phyloP scores from a whole-genome alignment of 2,888 invertebrate genomes.

The Tenthredo livida region DNA sequence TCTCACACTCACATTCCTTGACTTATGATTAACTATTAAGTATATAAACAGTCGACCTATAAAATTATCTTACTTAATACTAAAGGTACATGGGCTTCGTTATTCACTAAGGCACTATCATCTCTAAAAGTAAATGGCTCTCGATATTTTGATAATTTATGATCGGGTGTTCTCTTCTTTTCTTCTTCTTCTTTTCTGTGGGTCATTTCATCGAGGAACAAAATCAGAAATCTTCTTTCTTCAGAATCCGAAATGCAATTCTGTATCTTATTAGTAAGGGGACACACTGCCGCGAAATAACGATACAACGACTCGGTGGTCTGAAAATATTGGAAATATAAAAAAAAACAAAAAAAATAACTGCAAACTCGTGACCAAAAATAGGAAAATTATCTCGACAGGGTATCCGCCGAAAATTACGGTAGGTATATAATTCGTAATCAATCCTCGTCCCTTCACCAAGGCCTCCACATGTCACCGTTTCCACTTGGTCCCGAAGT shows the following conservation, averaged over 20 bases:
- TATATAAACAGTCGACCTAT: conserved; percentile 35
- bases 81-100: conserved; percentile 48
- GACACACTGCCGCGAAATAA: not conserved
- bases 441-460: conserved; percentile 74
- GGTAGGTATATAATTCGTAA: not conserved
- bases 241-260: not conserved
- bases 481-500: conserved; percentile 68
- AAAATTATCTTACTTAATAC: conserved; percentile 35
- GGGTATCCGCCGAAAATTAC: not conserved
- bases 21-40: conserved; percentile 14
- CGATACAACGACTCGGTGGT: not conserved
- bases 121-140: conserved; percentile 39
- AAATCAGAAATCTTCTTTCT: conserved; percentile 3
- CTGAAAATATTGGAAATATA: not conserved
- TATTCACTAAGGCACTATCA: conserved; percentile 40
- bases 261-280: not conserved
- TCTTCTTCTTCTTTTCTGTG: conserved; percentile 17
- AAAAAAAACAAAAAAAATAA: not conserved
- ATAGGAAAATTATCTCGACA: not conserved
- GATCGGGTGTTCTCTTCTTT: not conserved
- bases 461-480: conserved; percentile 82
- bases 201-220: not conserved
- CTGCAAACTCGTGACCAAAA: not conserved
- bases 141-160: not conserved
- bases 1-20: not conserved